Conservation (phyloP, 2,888 invertebrate species). For the Coleophora flavipennella region DNA sequence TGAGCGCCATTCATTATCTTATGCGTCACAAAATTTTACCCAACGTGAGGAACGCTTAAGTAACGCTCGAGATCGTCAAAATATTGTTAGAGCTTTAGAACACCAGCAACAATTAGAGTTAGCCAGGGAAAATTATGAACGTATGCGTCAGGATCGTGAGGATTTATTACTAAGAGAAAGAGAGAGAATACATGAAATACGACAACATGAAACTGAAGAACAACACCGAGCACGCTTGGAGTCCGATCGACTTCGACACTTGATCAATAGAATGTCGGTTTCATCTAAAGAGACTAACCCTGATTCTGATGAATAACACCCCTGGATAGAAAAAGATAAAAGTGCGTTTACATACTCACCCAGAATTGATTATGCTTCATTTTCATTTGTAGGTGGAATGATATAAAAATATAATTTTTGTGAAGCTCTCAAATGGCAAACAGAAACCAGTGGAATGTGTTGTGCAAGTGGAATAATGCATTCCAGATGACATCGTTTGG, state of each 20-base stretch:
- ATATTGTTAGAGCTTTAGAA: not conserved
- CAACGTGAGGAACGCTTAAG: not conserved
- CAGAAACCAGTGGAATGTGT: not conserved
- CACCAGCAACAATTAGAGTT: not conserved
- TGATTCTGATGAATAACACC: not conserved
- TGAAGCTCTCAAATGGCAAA: not conserved
- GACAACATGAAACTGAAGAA: not conserved
- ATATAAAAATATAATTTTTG: not conserved
- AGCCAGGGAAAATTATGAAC: not conserved
- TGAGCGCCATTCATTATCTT: too few relatives aligned
- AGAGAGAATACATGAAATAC: not conserved
- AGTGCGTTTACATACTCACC: not conserved
- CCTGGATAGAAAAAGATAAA: not conserved
- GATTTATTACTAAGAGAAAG: not conserved
- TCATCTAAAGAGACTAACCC: not conserved
- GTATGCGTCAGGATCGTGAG: too few relatives aligned
- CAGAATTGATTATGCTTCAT: not conserved
- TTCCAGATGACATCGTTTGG: slow-evolving; percentile 22
- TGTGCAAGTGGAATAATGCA: slow-evolving; percentile 5
- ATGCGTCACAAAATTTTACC: too few relatives aligned
- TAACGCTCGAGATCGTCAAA: not conserved
- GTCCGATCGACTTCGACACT: not conserved
- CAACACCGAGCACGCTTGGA: not conserved
- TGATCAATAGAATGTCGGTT: not conserved
- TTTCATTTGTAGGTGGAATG: not conserved